Percentiles rank a stretch among this genome's conserved stretches.
phyloP scores from a whole-genome alignment of 2,888 invertebrate species.

The Aspidapion aeneum region DNA sequence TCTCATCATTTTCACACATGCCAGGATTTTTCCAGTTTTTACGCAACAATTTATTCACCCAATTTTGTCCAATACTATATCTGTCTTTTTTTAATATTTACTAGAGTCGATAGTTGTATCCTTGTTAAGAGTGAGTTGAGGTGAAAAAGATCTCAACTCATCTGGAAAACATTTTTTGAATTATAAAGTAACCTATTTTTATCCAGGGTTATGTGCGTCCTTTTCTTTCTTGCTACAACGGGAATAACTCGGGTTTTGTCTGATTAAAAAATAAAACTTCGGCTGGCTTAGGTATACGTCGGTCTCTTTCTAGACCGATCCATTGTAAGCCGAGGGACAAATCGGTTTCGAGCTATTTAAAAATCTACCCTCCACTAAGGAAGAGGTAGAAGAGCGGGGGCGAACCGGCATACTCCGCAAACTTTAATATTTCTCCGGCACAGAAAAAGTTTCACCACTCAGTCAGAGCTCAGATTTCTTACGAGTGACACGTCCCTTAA shows the following conservation, averaged over 20 bases:
- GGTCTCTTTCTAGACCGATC: slow-evolving; percentile 30
- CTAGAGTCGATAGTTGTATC: neutral
- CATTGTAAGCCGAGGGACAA: slow-evolving; percentile 31
- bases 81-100: neutral
- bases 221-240: slow-evolving; percentile 23
- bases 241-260: slow-evolving; percentile 27
- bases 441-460: slow-evolving; percentile 45
- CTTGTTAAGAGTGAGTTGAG: too few species aligned
- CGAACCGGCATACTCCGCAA: slow-evolving; percentile 34
- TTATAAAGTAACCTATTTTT: slow-evolving; percentile 38
- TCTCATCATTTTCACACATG: slow-evolving; percentile 27
- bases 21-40: neutral
- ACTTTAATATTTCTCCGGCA: slow-evolving; percentile 40
- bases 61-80: neutral
- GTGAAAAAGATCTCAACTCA: neutral
- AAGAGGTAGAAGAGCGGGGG: slow-evolving; percentile 36
- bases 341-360: slow-evolving; percentile 45
- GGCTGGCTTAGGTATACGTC: slow-evolving; percentile 34
- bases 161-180: neutral
- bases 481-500: slow-evolving; percentile 17
- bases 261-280: slow-evolving; percentile 45
- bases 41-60: neutral
- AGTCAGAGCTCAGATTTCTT: slow-evolving; percentile 29
- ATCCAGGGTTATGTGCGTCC: slow-evolving; percentile 29
- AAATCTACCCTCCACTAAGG: slow-evolving; percentile 49